Evolutionary conservation across 2,888 invertebrate genomes (phyloP).

Genomic region (Ligdia adustata): DNA sequence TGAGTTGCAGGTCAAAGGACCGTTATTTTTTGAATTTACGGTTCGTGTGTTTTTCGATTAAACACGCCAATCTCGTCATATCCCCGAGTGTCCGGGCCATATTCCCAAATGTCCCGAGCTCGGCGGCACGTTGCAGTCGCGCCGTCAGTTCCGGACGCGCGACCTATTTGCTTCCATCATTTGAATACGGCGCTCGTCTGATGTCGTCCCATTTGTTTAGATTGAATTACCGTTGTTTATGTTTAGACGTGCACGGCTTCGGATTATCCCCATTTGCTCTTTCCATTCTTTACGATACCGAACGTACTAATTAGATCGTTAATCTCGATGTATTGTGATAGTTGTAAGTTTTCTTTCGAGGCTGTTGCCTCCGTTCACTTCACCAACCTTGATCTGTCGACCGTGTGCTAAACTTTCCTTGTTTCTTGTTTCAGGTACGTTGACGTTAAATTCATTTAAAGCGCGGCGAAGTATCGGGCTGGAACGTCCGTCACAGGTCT

Average conservation of each 20-base stretch:
- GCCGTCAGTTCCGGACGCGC: conserved; percentile 42
- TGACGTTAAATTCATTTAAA: conserved; percentile 28
- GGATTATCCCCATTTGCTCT: conserved; percentile 10
- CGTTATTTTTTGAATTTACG: conserved; percentile 45
- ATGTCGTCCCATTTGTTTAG: conserved; percentile 54
- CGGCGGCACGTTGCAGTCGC: conserved; percentile 20
- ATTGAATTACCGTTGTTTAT: conserved; percentile 42
- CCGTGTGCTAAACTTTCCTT: conserved; percentile 27
- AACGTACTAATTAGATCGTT: conserved; percentile 6
- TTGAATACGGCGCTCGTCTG: conserved; percentile 49
- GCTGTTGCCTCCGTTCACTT: conserved; percentile 5
- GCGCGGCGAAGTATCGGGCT: conserved; percentile 40
- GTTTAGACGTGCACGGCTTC: conserved; percentile 14
- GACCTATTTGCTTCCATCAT: conserved; percentile 54
- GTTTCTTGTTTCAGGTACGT: conserved; percentile 61
- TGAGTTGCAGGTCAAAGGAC: background rate
- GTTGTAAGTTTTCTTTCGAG: background rate
- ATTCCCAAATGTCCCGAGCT: conserved; percentile 25
- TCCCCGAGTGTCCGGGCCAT: conserved; percentile 31
- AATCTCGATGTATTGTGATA: background rate
- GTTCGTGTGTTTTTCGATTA: conserved; percentile 63
- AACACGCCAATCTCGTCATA: conserved; percentile 50
- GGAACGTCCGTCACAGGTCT: conserved; percentile 35
- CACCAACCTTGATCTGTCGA: conserved; percentile 12
- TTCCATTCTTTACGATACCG: background rate